phyloP scores from a whole-genome alignment of 2,888 invertebrate genomes.

The Byasa hedistus region DNA sequence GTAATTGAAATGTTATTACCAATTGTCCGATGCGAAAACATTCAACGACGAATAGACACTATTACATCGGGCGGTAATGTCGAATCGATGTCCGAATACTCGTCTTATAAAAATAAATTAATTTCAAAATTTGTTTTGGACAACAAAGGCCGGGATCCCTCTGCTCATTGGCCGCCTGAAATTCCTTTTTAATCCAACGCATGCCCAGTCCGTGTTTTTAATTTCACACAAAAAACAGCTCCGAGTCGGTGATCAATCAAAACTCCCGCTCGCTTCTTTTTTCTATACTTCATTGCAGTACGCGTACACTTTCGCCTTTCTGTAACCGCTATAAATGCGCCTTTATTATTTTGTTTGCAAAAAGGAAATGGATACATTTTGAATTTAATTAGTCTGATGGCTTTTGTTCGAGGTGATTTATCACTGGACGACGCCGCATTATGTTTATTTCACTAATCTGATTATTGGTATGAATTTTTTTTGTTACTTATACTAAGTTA shows the following conservation, averaged over 20 bases:
- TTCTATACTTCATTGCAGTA: conserved; percentile 74
- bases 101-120: conserved; percentile 60
- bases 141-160: conserved; percentile 58
- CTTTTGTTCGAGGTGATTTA: conserved; percentile 52
- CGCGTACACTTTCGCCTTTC: conserved; percentile 65
- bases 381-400: conserved; percentile 71
- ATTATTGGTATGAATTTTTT: conserved; percentile 11
- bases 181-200: conserved; percentile 76
- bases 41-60: conserved; percentile 39
- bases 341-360: conserved; percentile 72
- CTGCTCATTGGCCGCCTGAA: conserved; percentile 62
- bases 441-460: conserved; percentile 23
- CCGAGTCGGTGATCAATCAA: conserved; percentile 78
- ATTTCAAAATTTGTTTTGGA: conserved; percentile 60
- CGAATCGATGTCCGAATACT: conserved; percentile 53
- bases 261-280: conserved; percentile 67
- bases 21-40: conserved; percentile 11
- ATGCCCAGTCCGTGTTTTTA: conserved; percentile 75
- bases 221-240: conserved; percentile 77
- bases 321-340: conserved; percentile 71
- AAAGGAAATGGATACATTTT: conserved; percentile 71
- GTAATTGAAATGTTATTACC: conserved; percentile 19
- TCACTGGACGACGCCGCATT: conserved; percentile 30
- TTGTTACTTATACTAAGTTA: not conserved
- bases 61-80: conserved; percentile 50